Conservation (phyloP, 2,888 invertebrate genomes). For the Plusia festucae region DNA sequence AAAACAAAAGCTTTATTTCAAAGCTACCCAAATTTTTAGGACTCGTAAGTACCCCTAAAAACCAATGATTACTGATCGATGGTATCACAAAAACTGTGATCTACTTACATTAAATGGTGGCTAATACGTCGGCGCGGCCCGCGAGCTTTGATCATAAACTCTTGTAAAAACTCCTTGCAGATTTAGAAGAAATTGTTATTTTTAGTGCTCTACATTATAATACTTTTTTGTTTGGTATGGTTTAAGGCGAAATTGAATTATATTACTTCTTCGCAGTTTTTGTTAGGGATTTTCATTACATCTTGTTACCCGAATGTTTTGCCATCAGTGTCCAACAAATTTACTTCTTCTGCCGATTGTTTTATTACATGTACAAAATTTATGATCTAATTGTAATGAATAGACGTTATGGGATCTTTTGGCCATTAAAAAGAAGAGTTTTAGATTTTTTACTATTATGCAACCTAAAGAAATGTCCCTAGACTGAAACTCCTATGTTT, state of each 20-base stretch:
- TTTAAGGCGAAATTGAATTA: slow-evolving; percentile 18
- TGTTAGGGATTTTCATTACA: not conserved
- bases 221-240: slow-evolving; percentile 25
- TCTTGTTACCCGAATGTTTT: not conserved
- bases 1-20: not conserved
- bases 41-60: slow-evolving; percentile 31
- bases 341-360: not conserved
- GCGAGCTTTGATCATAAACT: slow-evolving; percentile 48
- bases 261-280: slow-evolving; percentile 3
- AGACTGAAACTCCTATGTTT: too few relatives aligned
- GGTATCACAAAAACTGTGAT: slow-evolving; percentile 53
- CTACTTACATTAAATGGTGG: slow-evolving; percentile 66
- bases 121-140: slow-evolving; percentile 59
- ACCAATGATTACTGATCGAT: slow-evolving; percentile 39
- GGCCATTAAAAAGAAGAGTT: too few relatives aligned
- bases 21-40: slow-evolving; percentile 21
- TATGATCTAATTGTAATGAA: not conserved
- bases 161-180: slow-evolving; percentile 33
- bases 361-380: too few relatives aligned
- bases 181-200: slow-evolving; percentile 51
- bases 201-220: slow-evolving; percentile 44
- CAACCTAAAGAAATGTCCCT: too few relatives aligned
- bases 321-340: not conserved
- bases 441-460: too few relatives aligned
- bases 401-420: not conserved